Percentiles rank a stretch among this genome's conserved stretches.
Evolutionary conservation across 2,797 vertebrate species (phyloP).

Genomic region (Eutrigla gurnardus): DNA sequence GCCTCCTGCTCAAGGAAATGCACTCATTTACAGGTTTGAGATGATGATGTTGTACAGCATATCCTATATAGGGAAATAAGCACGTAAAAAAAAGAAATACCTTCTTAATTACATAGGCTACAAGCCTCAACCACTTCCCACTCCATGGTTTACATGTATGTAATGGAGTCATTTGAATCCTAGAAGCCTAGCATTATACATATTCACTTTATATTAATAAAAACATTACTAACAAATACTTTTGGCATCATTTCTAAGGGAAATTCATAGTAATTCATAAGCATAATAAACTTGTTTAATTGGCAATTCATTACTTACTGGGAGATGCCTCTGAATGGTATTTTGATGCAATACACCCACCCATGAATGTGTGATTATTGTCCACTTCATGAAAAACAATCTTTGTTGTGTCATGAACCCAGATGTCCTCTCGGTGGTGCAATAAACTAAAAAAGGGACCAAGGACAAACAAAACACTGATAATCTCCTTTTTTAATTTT

Average conservation of each 20-base stretch:
- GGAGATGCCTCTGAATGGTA: not conserved
- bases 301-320: too few relatives aligned
- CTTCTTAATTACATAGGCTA: not conserved
- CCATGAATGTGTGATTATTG: not conserved
- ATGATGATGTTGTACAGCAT: not conserved
- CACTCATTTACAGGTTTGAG: not conserved
- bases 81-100: not conserved
- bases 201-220: too few relatives aligned
- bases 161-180: not conserved
- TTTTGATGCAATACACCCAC: not conserved
- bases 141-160: not conserved
- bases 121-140: not conserved
- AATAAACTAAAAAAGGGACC: not conserved
- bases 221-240: not conserved
- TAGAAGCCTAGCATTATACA: too few relatives aligned
- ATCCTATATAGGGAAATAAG: not conserved
- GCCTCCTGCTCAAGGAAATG: not conserved
- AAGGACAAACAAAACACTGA: not conserved
- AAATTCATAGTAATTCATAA: too few relatives aligned
- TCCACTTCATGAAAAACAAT: not conserved
- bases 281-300: too few relatives aligned
- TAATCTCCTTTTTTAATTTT: not conserved
- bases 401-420: not conserved
- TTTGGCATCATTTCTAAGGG: not conserved
- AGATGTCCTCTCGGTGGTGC: slow-evolving; percentile 45